Percentiles rank a stretch among this genome's conserved stretches.
These are phyloP conservation scores for Thera britannica DNA, from an alignment of 2,888 invertebrate genomes.

Conservation along the genomic window DNA sequence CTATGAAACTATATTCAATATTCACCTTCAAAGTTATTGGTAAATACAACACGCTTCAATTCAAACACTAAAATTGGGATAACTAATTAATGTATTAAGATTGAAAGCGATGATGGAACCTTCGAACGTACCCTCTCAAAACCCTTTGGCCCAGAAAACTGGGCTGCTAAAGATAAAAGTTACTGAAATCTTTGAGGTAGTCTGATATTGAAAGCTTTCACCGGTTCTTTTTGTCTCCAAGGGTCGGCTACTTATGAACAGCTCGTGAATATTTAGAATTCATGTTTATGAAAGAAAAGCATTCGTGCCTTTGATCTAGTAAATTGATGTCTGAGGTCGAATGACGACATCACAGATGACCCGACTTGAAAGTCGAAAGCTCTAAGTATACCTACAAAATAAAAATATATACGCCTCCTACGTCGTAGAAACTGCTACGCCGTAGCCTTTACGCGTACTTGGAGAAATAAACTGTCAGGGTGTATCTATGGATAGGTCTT, in stretches of 20 bases:
- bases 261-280: conserved; percentile 19
- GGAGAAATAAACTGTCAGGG: too few species aligned
- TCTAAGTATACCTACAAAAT: neutral
- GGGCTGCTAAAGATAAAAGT: conserved; percentile 18
- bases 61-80: conserved; percentile 24
- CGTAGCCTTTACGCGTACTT: neutral
- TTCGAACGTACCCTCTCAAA: conserved; percentile 4
- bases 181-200: conserved; percentile 24
- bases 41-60: conserved; percentile 18
- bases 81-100: conserved; percentile 29
- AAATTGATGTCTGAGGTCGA: conserved; percentile 15
- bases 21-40: conserved; percentile 9
- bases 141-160: conserved; percentile 26
- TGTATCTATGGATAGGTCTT: too few species aligned
- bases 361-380: neutral
- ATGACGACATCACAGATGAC: neutral
- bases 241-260: conserved; percentile 18
- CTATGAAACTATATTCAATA: conserved; percentile 6
- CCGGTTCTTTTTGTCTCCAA: conserved; percentile 24
- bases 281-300: conserved; percentile 16
- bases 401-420: neutral
- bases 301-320: conserved; percentile 17
- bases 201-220: conserved; percentile 21
- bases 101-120: conserved; percentile 22
- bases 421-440: neutral